Evolutionary conservation across 2,113 vertebrate species (phyloP), one percentile per base, ranked within the genome.

Genomic region (Bufo gargarizans): DNA sequence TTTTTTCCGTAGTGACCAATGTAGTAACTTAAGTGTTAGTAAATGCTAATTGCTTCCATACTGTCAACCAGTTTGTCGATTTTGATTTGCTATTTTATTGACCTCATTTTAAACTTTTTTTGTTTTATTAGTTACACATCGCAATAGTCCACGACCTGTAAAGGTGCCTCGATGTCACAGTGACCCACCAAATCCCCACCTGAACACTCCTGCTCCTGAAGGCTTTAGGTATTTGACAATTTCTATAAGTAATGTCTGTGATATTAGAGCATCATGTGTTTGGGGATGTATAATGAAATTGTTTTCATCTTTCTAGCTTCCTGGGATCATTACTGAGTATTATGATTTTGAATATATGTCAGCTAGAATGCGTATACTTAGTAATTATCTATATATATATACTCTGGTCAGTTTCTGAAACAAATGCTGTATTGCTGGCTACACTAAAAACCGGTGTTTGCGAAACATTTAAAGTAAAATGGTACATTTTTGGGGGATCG

Each of bases 81-180:
- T 67, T 71, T 17, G 0, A 14, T 49, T 47, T 74, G 16, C 43
- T 49, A 19, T 47, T 76, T 76, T 20, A 1, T 76, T 72, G 7
- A 72, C 33, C 33, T 72, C 1, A 5, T 16, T 72, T 45, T 19
- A 43, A 61, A 1, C 53, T 53, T 76, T n/a, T 74, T 43, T 84
- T 77, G 56, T 20, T 77, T 86, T 58, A 55, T 84, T 92, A 99
- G 98, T 94, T 89, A 92, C 95, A 87, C 95, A 98, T 90, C 96
- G 99, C 89, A 99, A 97, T 92, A 99, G 96, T 90, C 97, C 99
- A 88, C 97, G 99, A 76, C 98, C 99, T 47, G 95, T 99, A 74
- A 99, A 99, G 94, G 97, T 99, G 13, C 98, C 98, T 50, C 97
- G 98, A 22, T 99, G 97, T 91, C 97, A 99, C 55, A 99, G 99